Conservation (phyloP, 2,113 vertebrate species). For the Pyxicephalus adspersus region DNA sequence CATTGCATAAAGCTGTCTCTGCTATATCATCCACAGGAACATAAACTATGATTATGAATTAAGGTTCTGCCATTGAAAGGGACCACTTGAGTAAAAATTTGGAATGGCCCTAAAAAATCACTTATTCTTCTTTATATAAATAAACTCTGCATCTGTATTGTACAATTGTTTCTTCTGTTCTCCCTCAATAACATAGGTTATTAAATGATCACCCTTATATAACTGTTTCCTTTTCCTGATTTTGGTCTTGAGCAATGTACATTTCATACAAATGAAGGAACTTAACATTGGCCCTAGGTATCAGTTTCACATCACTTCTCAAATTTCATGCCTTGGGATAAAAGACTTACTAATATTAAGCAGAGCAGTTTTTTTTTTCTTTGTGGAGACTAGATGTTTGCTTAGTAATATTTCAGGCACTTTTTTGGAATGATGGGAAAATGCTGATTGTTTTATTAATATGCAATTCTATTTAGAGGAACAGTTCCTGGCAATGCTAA, state of each 20-base stretch:
- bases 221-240: not conserved
- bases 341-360: not conserved
- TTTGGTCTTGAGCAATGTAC: not conserved
- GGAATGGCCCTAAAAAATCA: no score
- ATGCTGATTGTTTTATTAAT: not conserved
- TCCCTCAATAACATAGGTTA: no score
- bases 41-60: no score
- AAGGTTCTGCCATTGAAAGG: no score
- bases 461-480: not conserved
- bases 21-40: no score
- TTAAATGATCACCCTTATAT: not conserved
- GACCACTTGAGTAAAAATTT: no score
- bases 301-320: not conserved
- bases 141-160: no score
- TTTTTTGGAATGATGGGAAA: slow-evolving; percentile 3
- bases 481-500: not conserved
- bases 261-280: not conserved
- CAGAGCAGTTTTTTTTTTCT: not conserved
- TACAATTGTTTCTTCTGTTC: no score
- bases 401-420: not conserved
- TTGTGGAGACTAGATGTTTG: not conserved
- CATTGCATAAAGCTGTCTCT: no score
- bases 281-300: not conserved
- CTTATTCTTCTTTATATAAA: no score
- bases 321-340: not conserved